Percentiles rank a stretch among this genome's conserved stretches.
These are phyloP conservation scores for Palythoa grandis DNA, from an alignment of 92 coral and sea anemone genomes.

Conservation along the genomic window DNA sequence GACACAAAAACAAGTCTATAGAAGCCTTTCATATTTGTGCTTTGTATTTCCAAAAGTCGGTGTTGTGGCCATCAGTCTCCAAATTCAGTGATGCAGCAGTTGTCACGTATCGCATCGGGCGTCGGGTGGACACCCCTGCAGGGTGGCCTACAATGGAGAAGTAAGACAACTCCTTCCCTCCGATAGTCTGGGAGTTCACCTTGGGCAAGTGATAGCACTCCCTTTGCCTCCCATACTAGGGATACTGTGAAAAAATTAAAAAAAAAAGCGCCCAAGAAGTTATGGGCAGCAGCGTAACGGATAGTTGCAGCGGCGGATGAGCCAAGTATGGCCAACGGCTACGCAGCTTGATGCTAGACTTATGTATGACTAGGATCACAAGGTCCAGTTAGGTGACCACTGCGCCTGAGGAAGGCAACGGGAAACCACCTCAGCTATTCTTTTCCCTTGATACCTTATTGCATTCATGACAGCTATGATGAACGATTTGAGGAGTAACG, in stretches of 20 bases:
- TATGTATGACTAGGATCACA: neutral
- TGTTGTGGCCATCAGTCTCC: no score
- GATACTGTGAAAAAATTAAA: neutral
- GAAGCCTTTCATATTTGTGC: no score
- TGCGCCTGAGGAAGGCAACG: slow-evolving; percentile 41
- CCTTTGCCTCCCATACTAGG: neutral
- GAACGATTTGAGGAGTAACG: neutral
- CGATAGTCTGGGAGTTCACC: no score
- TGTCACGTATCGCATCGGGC: no score
- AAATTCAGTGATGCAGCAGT: no score
- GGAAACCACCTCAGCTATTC: slow-evolving; percentile 32
- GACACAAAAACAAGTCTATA: no score
- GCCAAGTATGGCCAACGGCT: neutral
- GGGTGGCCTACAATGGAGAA: slow-evolving; percentile 6
- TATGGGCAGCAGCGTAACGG: slow-evolving; percentile 18
- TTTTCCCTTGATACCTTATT: neutral
- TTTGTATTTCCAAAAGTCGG: no score
- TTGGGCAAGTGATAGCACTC: no score
- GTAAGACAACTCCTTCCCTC: no score
- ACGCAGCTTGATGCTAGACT: neutral
- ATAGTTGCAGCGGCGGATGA: neutral
- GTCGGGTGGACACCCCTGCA: neutral
- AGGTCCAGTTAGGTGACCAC: neutral
- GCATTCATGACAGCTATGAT: neutral
- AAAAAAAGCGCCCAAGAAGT: neutral